phyloP scores from a whole-genome alignment of 2,113 vertebrate species.

The Epinephelus cyanopodus region DNA sequence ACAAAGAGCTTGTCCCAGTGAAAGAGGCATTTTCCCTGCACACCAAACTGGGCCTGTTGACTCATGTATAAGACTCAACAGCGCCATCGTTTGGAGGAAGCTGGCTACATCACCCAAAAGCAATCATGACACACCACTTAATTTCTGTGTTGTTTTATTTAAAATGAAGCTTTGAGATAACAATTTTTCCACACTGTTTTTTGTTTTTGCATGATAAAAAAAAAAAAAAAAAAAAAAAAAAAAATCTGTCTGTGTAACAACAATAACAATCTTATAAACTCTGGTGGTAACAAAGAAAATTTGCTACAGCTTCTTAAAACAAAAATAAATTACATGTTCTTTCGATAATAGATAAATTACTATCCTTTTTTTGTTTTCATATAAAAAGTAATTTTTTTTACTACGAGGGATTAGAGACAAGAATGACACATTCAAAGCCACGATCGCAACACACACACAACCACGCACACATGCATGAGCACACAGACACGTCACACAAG shows the following conservation, averaged over 20 bases:
- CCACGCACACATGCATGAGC: slow-evolving; percentile 2
- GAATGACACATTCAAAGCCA: slow-evolving; percentile 57
- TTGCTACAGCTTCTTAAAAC: slow-evolving; percentile 74
- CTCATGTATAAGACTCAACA: slow-evolving; percentile 42
- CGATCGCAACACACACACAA: slow-evolving; percentile 24
- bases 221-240: slow-evolving; percentile 48
- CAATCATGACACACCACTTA: slow-evolving; percentile 5
- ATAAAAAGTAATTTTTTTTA: slow-evolving; percentile 72
- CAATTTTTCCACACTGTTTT: slow-evolving; percentile 60
- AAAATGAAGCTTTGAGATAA: slow-evolving; percentile 66
- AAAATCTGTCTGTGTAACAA: slow-evolving; percentile 37
- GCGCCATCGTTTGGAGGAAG: slow-evolving; percentile 61
- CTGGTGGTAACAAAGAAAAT: slow-evolving; percentile 70
- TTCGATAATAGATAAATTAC: slow-evolving; percentile 86
- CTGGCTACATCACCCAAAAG: slow-evolving; percentile 3
- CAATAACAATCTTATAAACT: slow-evolving; percentile 75
- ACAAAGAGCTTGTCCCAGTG: not conserved
- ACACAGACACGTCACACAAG: slow-evolving; percentile 9
- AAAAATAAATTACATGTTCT: slow-evolving; percentile 86
- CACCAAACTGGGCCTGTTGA: not conserved
- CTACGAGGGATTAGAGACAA: slow-evolving; percentile 71
- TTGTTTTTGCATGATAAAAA: slow-evolving; percentile 61
- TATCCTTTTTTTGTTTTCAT: slow-evolving; percentile 74
- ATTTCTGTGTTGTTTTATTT: slow-evolving; percentile 71
- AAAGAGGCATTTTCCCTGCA: not conserved